Percentiles rank a stretch among this genome's conserved stretches.
Conservation (phyloP, 2,797 vertebrate genomes). For the Momotus momota region DNA sequence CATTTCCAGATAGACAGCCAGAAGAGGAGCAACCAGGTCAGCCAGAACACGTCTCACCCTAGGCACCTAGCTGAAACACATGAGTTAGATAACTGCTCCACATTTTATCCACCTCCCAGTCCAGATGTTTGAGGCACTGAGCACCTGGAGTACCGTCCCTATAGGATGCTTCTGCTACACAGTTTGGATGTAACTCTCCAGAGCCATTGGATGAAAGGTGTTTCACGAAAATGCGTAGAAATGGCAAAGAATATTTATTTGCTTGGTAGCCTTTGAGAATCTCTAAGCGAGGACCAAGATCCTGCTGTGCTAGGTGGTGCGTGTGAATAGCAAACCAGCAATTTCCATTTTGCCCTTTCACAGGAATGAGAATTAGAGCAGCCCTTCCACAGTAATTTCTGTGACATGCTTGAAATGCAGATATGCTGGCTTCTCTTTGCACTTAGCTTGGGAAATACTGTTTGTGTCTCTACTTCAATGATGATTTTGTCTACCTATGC, state of each 20-base stretch:
- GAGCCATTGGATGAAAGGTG: background rate
- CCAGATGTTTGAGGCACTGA: background rate
- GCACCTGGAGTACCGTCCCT: background rate
- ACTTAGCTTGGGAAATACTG: background rate
- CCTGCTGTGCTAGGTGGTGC: background rate
- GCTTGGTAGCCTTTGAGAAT: background rate
- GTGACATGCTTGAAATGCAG: background rate
- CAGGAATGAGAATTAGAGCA: background rate
- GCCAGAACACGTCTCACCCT: background rate
- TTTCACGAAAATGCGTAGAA: background rate
- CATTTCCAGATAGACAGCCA: background rate
- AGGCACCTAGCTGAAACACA: background rate
- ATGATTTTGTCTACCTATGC: background rate
- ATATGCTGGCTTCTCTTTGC: background rate
- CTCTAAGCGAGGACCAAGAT: background rate
- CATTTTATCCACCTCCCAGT: background rate
- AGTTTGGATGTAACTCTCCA: background rate
- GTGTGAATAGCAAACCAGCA: background rate
- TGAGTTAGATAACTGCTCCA: background rate
- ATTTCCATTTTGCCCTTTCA: slow-evolving; percentile 39
- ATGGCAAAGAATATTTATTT: background rate
- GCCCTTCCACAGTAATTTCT: slow-evolving; percentile 1
- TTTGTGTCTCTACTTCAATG: background rate
- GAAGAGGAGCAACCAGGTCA: background rate
- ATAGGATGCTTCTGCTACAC: background rate